A percentile compares a stretch with the other conserved stretches of the same genome.
phyloP scores from a whole-genome alignment of 2,888 invertebrate species.

The Cerastis leucographa region DNA sequence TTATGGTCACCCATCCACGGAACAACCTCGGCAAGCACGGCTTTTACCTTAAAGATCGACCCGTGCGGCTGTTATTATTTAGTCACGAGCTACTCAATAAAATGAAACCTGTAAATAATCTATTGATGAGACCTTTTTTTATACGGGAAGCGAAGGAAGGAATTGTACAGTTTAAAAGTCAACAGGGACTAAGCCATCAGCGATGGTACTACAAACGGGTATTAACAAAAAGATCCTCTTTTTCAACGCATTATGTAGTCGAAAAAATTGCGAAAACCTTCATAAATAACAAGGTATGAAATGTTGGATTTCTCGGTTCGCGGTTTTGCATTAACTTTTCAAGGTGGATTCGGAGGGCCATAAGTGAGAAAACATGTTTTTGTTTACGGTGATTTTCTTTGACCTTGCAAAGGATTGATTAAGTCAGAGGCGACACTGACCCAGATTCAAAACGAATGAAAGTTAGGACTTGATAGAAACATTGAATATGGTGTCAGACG shows the following conservation, averaged over 20 bases:
- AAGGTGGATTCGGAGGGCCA: neutral
- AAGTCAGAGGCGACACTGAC: neutral
- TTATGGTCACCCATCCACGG: too few species aligned
- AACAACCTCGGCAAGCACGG: too few species aligned
- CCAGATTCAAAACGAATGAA: neutral
- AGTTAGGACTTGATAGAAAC: neutral
- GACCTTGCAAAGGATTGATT: neutral
- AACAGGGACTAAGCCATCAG: slow-evolving; percentile 59
- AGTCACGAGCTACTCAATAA: slow-evolving; percentile 22
- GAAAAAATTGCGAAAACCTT: slow-evolving; percentile 53
- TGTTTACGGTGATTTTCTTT: slow-evolving; percentile 9
- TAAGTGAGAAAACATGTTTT: slow-evolving; percentile 18
- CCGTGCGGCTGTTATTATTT: too few species aligned
- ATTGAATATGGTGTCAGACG: neutral
- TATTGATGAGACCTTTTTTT: slow-evolving; percentile 15
- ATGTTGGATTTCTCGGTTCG: slow-evolving; percentile 17
- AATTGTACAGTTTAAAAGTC: slow-evolving; percentile 58
- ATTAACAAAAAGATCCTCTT: slow-evolving; percentile 67
- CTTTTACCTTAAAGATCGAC: too few species aligned
- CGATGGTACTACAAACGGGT: slow-evolving; percentile 64
- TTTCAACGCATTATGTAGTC: slow-evolving; percentile 44
- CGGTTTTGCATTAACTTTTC: slow-evolving; percentile 20
- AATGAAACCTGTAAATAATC: slow-evolving; percentile 41
- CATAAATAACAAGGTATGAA: slow-evolving; percentile 51
- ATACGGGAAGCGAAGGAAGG: slow-evolving; percentile 45